Conservation (phyloP, 2,797 vertebrate genomes). For the Gila robusta region DNA sequence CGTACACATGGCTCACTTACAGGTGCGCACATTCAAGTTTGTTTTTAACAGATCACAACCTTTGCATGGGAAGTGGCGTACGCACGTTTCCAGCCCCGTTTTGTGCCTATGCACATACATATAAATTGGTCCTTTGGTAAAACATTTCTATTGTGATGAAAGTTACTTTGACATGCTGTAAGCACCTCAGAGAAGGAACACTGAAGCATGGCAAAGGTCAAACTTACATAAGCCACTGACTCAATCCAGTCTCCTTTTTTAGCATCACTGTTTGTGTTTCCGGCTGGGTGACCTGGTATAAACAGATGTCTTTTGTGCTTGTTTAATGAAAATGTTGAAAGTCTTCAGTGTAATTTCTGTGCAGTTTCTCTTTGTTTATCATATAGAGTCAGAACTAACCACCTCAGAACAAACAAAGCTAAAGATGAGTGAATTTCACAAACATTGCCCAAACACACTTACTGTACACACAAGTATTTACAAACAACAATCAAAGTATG, state of each 20-base stretch:
- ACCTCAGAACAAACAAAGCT: not conserved
- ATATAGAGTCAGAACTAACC: not conserved
- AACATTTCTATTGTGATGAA: constrained; percentile 9
- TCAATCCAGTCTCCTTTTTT: constrained; percentile 23
- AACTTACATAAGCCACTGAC: constrained; percentile 49
- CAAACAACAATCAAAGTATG: no score
- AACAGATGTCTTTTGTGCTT: not conserved
- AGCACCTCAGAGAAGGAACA: constrained; percentile 14
- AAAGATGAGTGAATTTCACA: not conserved
- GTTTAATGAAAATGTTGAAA: not conserved
- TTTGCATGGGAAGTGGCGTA: no score
- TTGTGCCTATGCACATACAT: no score
- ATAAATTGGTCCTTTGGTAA: constrained; percentile 4
- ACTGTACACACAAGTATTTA: not conserved
- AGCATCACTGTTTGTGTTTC: constrained; percentile 2
- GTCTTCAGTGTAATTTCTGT: not conserved
- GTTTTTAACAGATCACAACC: no score
- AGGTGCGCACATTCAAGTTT: no score
- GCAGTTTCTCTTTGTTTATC: not conserved
- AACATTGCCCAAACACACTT: not conserved
- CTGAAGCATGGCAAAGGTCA: constrained; percentile 22
- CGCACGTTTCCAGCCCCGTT: no score
- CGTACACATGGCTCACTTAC: no score
- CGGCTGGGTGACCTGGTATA: not conserved
- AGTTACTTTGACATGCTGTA: constrained; percentile 43